These are phyloP conservation scores for Chrysolophus pictus DNA, from an alignment of 2,797 vertebrate species.

Conservation along the genomic window DNA sequence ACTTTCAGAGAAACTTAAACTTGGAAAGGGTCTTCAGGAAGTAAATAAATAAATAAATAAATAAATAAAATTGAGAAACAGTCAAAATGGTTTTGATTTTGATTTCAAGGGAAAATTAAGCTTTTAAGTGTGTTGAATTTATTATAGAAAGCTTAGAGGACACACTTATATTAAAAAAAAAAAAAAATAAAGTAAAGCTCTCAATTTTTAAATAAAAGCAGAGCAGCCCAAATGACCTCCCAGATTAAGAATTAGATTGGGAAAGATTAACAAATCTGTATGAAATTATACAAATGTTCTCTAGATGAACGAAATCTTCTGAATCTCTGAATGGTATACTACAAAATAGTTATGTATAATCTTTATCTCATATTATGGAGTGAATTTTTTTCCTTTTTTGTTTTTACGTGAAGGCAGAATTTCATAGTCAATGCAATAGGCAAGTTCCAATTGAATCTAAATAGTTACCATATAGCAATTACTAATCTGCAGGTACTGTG, in stretches of 20 bases:
- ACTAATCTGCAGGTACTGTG: not conserved
- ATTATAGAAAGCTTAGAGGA: not conserved
- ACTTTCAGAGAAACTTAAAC: too few species aligned
- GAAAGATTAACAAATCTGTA: not conserved
- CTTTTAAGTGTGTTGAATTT: not conserved
- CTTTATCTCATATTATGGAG: not conserved
- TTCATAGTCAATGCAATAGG: not conserved
- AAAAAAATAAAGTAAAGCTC: not conserved
- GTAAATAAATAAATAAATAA: not conserved
- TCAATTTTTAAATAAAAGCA: not conserved
- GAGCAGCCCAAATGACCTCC: not conserved
- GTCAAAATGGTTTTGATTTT: not conserved
- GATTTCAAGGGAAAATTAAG: not conserved
- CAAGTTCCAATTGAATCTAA: not conserved
- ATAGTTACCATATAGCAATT: not conserved
- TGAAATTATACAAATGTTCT: not conserved
- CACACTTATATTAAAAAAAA: rapidly evolving
- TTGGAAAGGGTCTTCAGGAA: too few species aligned
- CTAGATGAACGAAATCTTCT: not conserved
- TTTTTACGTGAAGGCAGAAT: not conserved
- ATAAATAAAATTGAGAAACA: rapidly evolving
- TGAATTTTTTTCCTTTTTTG: not conserved
- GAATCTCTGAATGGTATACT: not conserved
- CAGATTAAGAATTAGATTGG: not conserved
- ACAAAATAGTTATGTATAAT: not conserved